These are phyloP conservation scores for Parauchenoglanis ngamensis DNA, from an alignment of 2,797 vertebrate genomes.

Conservation along the genomic window DNA sequence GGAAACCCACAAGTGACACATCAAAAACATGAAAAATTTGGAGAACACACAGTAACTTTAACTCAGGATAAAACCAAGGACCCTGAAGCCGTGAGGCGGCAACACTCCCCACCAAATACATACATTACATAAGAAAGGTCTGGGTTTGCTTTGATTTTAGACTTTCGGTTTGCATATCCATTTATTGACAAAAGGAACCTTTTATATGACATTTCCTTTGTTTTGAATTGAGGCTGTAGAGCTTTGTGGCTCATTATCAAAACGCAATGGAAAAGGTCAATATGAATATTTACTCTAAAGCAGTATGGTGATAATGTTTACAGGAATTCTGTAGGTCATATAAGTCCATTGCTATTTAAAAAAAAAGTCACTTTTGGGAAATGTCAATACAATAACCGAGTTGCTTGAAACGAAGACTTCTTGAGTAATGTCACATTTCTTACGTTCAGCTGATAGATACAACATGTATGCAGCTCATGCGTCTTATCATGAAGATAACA, in stretches of 20 bases:
- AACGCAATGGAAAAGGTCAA: slow-evolving; percentile 33
- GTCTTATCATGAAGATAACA: neutral
- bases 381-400: neutral
- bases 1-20: neutral
- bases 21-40: neutral
- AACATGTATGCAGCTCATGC: neutral
- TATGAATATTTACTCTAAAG: slow-evolving; percentile 36
- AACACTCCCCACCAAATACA: neutral
- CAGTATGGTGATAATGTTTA: slow-evolving; percentile 11
- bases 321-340: neutral
- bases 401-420: neutral
- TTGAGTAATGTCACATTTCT: neutral
- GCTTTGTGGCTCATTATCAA: slow-evolving; percentile 45
- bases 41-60: neutral
- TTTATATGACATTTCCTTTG: slow-evolving; percentile 34
- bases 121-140: neutral
- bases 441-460: neutral
- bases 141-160: slow-evolving; percentile 6
- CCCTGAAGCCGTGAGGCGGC: too few species aligned
- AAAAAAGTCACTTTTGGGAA: neutral
- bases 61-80: neutral
- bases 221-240: slow-evolving; percentile 20
- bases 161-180: neutral
- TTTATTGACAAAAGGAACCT: neutral
- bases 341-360: neutral